phyloP scores from a whole-genome alignment of 1,140 invertebrate genomes.

The Caenorhabditis brenneri region DNA sequence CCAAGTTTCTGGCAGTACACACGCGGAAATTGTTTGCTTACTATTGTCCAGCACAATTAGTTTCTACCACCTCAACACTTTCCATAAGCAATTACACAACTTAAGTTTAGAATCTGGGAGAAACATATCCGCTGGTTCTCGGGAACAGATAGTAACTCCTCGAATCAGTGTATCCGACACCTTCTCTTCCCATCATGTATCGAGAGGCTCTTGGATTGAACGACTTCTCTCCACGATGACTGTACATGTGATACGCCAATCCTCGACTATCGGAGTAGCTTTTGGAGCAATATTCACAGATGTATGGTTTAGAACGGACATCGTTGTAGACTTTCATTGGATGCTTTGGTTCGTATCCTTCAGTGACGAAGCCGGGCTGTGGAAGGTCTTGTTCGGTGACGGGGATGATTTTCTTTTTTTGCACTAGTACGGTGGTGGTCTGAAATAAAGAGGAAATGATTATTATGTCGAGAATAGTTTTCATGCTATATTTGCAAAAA shows the following conservation, averaged over 20 bases:
- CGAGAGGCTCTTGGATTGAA: slow-evolving; percentile 69
- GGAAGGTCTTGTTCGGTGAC: slow-evolving; percentile 62
- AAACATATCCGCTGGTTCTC: slow-evolving; percentile 38
- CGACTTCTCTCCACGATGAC: slow-evolving; percentile 65
- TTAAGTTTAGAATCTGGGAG: slow-evolving; percentile 27
- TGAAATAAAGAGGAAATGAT: neutral
- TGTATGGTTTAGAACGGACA: slow-evolving; percentile 69
- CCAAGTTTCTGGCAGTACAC: no score
- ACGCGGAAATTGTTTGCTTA: no score
- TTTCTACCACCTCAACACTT: no score
- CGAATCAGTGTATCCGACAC: slow-evolving; percentile 52
- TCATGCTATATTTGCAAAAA: no score
- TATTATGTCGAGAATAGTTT: no score
- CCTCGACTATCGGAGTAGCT: slow-evolving; percentile 67
- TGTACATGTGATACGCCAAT: slow-evolving; percentile 70
- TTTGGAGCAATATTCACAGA: slow-evolving; percentile 71
- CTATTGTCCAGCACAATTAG: no score
- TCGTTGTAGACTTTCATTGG: slow-evolving; percentile 65
- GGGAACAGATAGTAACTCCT: slow-evolving; percentile 44
- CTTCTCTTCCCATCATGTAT: slow-evolving; percentile 63
- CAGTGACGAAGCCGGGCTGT: slow-evolving; percentile 62
- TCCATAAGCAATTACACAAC: no score
- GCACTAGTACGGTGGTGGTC: neutral
- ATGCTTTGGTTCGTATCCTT: slow-evolving; percentile 69
- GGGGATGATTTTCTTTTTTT: slow-evolving; percentile 42